Evolutionary conservation across 2,113 vertebrate genomes (phyloP), one percentile per base, ranked within the genome.

Genomic region (Thermophis baileyi): DNA sequence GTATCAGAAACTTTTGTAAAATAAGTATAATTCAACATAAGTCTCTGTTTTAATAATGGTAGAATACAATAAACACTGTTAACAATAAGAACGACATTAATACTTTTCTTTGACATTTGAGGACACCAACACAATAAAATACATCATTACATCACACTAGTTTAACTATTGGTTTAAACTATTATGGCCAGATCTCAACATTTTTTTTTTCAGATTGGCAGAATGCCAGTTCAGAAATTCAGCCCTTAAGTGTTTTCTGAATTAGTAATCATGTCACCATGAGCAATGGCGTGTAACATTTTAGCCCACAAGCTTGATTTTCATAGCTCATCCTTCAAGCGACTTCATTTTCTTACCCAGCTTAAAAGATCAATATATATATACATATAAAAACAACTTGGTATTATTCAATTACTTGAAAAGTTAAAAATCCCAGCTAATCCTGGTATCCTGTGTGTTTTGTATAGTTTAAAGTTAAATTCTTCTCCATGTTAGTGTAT

Each of bases 301-400:
- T 85, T 50, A 50, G 51, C 40, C 69, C 85, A 89, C 53, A 86
- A 89, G 63, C 53, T 10, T 55, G 69, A 86, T 90, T 90, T 86
- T 60, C 74, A 50, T 86, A 93, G 53, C 69, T 86, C 74, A 93
- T 93, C 92, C 88, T 93, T 93, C 92, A 93, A 90, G 54, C 53
- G 24, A 86, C 88, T 93, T 90, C 60, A 74, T 47, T 90, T 54
- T 85, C 30, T 93, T 86, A 50, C 22, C 53, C 88, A 93, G 88
- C 74, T 93, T 85, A 93, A 93, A 90, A 90, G 88, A 88, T 93
- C 53, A 86, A 86, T 24, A 63, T 89, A 89, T 92, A 69, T 89
- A 93, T 90, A 85, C 85, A 89, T 53, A 89, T 24, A 93, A 24
- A 93, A 51, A 93, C 88, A 90, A 86, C 74, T 44, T 47, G 85